A percentile compares a stretch with the other conserved stretches of the same genome.
Conservation (phyloP, 2,113 vertebrate species). For the Macheiramphus alcinus region DNA sequence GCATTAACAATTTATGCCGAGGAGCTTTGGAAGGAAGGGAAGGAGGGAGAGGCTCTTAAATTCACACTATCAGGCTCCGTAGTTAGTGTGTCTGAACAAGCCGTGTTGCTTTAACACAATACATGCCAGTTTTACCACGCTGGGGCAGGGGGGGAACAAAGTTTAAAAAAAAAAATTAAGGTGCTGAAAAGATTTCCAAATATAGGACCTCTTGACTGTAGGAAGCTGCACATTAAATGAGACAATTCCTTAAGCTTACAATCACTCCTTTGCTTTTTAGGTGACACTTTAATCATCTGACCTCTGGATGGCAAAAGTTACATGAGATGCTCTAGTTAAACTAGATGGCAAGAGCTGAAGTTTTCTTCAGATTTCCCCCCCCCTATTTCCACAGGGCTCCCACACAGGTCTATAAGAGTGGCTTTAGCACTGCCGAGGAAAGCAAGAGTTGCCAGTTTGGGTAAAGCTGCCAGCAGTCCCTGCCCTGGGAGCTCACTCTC, state of each 20-base stretch:
- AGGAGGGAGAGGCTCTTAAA: not conserved
- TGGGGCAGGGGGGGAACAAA: not conserved
- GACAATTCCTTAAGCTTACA: not conserved
- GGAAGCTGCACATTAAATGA: not conserved
- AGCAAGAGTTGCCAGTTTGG: not conserved
- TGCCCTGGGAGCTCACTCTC: not conserved
- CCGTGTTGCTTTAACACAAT: not conserved
- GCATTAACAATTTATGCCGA: not conserved
- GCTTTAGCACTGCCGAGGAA: not conserved
- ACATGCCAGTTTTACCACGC: not conserved
- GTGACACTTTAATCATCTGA: not conserved
- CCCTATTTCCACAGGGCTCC: not conserved
- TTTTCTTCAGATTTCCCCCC: not conserved
- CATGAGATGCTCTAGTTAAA: not conserved
- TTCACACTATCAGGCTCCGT: not conserved
- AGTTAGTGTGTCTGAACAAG: not conserved
- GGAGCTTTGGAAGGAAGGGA: not conserved
- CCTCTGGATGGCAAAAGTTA: not conserved
- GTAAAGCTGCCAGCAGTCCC: not conserved
- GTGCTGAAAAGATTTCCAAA: not conserved
- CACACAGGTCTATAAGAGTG: fast-evolving
- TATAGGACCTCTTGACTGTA: not conserved
- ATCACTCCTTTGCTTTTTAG: not conserved
- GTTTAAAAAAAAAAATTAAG: not conserved
- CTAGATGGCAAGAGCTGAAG: not conserved